A percentile compares a stretch with the other conserved stretches of the same genome.
phyloP scores from a whole-genome alignment of 30 jellyfish, hydroid and myxozoan species.

The Hydractinia symbiolongicarpus region DNA sequence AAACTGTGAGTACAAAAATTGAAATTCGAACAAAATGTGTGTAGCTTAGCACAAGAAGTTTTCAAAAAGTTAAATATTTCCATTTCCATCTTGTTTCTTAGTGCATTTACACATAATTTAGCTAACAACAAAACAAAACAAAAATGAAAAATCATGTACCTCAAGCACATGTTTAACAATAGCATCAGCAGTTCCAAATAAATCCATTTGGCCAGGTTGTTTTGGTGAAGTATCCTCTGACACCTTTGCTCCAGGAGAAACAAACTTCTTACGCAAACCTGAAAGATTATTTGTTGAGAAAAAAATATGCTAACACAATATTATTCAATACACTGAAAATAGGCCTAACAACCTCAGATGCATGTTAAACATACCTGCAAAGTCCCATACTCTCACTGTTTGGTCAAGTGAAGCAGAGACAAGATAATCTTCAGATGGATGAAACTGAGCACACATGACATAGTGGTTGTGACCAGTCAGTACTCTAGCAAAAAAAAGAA shows the following conservation, averaged over 20 bases:
- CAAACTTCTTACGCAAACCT: constrained; percentile 86
- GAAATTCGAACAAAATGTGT: too few relatives aligned
- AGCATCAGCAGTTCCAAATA: constrained; percentile 94
- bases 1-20: too few relatives aligned
- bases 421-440: constrained; percentile 72
- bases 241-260: constrained; percentile 73
- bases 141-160: constrained; percentile 27
- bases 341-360: background rate
- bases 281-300: background rate
- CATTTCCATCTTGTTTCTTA: background rate
- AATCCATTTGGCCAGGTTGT: constrained; percentile 88
- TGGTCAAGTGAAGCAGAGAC: constrained; percentile 97
- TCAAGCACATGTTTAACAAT: constrained; percentile 90
- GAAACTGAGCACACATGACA: constrained; percentile 99
- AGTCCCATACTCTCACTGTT: constrained; percentile 94
- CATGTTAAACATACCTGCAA: constrained; percentile 47
- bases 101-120: background rate
- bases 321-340: background rate
- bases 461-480: constrained; percentile 96
- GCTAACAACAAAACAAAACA: background rate
- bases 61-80: too few relatives aligned
- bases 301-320: background rate
- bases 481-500: constrained; percentile 39
- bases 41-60: too few relatives aligned
- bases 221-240: constrained; percentile 40